A percentile compares a stretch with the other conserved stretches of the same genome.
These are phyloP conservation scores for Zapornia atra DNA, from an alignment of 2,113 vertebrate genomes.

Conservation along the genomic window DNA sequence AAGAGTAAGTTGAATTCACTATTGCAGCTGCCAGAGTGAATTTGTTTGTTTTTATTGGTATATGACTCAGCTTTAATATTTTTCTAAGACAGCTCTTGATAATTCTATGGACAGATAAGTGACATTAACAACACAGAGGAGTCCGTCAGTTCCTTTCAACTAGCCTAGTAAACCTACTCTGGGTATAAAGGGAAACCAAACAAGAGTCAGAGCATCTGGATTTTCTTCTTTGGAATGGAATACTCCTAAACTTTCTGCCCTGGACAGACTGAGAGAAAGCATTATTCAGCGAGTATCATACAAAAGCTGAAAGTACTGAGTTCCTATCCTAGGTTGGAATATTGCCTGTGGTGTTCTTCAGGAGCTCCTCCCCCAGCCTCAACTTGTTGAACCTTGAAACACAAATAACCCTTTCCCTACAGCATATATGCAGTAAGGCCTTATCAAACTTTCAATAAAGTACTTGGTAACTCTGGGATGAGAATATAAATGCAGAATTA, in stretches of 20 bases:
- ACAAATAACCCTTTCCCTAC: neutral
- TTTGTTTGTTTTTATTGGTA: constrained; percentile 54
- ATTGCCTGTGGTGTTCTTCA: neutral
- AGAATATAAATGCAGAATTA: neutral
- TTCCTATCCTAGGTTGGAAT: neutral
- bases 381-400: neutral
- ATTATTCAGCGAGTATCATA: neutral
- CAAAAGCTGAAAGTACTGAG: neutral
- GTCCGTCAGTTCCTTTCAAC: neutral
- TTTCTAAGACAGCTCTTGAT: constrained; percentile 31
- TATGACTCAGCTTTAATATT: constrained; percentile 47
- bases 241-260: neutral
- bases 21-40: constrained; percentile 22
- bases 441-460: neutral
- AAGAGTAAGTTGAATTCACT: constrained; percentile 31
- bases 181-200: neutral
- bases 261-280: neutral
- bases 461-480: neutral
- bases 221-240: neutral
- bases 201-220: neutral
- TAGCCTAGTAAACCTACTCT: neutral
- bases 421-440: neutral
- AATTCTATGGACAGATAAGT: neutral
- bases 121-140: neutral
- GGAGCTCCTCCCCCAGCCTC: neutral